Evolutionary conservation across 2,113 vertebrate species (phyloP).

Genomic region (Albula goreensis): DNA sequence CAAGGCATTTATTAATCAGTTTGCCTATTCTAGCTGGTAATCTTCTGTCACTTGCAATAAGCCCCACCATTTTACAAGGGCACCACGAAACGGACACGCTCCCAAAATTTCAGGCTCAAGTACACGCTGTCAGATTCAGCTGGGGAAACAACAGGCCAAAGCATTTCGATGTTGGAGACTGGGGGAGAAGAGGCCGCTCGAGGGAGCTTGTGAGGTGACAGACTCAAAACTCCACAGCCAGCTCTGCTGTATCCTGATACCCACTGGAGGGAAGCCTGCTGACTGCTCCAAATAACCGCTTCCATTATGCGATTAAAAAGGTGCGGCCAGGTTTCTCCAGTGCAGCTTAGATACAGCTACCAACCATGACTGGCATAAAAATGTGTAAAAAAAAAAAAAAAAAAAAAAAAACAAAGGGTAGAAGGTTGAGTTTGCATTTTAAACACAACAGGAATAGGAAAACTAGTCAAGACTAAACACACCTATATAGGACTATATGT

Average conservation of each 20-base stretch:
- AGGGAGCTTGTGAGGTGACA: neutral
- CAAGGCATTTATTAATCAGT: neutral
- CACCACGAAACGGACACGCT: neutral
- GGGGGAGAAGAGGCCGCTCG: neutral
- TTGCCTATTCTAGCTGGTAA: neutral
- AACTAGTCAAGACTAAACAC: no score
- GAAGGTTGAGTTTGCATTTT: no score
- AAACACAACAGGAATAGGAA: no score
- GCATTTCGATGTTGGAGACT: neutral
- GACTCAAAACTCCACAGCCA: neutral
- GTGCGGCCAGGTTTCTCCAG: neutral
- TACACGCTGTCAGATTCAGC: neutral
- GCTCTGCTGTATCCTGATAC: neutral
- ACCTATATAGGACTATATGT: no score
- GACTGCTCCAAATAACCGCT: neutral
- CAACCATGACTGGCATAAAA: neutral
- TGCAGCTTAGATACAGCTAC: neutral
- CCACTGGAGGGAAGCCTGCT: neutral
- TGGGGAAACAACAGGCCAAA: neutral
- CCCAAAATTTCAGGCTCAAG: neutral
- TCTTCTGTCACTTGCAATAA: neutral
- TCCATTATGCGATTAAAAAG: slow-evolving; percentile 6
- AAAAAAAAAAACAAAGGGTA: no score
- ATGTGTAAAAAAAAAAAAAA: no score
- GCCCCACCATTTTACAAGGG: neutral